phyloP scores from a whole-genome alignment of 2,113 vertebrate genomes.

The Anas platyrhynchos region DNA sequence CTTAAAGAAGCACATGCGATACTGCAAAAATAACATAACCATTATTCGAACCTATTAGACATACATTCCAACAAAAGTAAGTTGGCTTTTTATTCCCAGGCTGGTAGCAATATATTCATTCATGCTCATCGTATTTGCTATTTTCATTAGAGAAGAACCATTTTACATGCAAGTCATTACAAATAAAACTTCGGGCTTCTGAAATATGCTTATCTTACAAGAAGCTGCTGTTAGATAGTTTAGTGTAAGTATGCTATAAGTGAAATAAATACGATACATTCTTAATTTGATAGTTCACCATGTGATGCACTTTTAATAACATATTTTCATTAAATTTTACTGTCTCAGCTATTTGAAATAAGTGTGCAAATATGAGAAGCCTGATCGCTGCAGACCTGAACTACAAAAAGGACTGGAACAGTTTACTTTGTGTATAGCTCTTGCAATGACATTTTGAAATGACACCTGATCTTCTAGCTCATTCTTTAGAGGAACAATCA shows the following conservation, averaged over 20 bases:
- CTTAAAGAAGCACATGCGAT: not conserved
- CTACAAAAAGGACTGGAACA: not conserved
- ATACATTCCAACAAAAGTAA: slow-evolving; percentile 14
- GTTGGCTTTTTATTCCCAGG: slow-evolving; percentile 41
- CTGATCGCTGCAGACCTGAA: not conserved
- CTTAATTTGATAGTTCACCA: slow-evolving; percentile 14
- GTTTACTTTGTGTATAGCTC: not conserved
- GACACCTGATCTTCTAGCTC: not conserved
- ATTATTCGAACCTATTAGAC: slow-evolving; percentile 28
- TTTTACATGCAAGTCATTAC: not conserved
- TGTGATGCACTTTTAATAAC: not conserved
- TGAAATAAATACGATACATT: not conserved
- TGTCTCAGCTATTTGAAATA: slow-evolving; percentile 11
- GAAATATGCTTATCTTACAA: slow-evolving; percentile 4
- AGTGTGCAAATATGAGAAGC: not conserved
- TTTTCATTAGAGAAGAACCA: slow-evolving; percentile 46
- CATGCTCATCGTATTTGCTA: not conserved
- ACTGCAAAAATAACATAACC: not conserved
- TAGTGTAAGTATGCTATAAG: not conserved
- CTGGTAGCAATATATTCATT: not conserved
- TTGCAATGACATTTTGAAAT: not conserved
- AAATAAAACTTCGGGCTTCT: slow-evolving; percentile 9
- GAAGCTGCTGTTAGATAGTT: not conserved
- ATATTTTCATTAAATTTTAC: slow-evolving; percentile 24
- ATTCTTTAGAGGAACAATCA: not conserved